Conservation (phyloP, 1,140 invertebrate genomes). For the Lepidostoma basale region DNA sequence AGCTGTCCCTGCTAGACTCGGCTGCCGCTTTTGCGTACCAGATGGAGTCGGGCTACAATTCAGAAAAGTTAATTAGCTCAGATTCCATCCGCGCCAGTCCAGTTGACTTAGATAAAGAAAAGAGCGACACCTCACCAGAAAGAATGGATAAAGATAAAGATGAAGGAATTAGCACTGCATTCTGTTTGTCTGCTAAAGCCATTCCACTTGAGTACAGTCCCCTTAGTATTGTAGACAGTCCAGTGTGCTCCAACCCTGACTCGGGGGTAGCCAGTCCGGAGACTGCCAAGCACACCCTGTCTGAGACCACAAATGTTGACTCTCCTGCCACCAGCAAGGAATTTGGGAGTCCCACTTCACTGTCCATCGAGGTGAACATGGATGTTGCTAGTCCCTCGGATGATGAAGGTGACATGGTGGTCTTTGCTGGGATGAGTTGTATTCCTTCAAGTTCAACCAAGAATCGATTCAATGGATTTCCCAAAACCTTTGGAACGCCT, state of each 20-base stretch:
- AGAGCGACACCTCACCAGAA: slow-evolving; percentile 62
- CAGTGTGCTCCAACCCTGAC: slow-evolving; percentile 56
- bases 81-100: slow-evolving; percentile 62
- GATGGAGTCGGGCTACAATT: slow-evolving; percentile 73
- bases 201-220: slow-evolving; percentile 56
- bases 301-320: slow-evolving; percentile 58
- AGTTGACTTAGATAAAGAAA: slow-evolving; percentile 58
- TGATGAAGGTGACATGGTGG: slow-evolving; percentile 38
- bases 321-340: slow-evolving; percentile 57
- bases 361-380: slow-evolving; percentile 62
- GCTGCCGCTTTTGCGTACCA: slow-evolving; percentile 58
- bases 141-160: slow-evolving; percentile 61
- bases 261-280: slow-evolving; percentile 64
- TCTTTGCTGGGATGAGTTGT: too few relatives aligned
- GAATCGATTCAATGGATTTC: too few relatives aligned
- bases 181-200: slow-evolving; percentile 48
- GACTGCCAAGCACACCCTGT: slow-evolving; percentile 60
- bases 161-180: slow-evolving; percentile 47
- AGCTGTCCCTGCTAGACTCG: slow-evolving; percentile 51
- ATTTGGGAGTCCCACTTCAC: slow-evolving; percentile 57
- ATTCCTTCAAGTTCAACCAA: too few relatives aligned
- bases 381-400: slow-evolving; percentile 59
- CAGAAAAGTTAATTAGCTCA: slow-evolving; percentile 65
- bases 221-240: slow-evolving; percentile 52
- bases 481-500: too few relatives aligned